These are phyloP conservation scores for Montifringilla adamsi DNA, from an alignment of 2,113 vertebrate genomes.

Conservation along the genomic window DNA sequence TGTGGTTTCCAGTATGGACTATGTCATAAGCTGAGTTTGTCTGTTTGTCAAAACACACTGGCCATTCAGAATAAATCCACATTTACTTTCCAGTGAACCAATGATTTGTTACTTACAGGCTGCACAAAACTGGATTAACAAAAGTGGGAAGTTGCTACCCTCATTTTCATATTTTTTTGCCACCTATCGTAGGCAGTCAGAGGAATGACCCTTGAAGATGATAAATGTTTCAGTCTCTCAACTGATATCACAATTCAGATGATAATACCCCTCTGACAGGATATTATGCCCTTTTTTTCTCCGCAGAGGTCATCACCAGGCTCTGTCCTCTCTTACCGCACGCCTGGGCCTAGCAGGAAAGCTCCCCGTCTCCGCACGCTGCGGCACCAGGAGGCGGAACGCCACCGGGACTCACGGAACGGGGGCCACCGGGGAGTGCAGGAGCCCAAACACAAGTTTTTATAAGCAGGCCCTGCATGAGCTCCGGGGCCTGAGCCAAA, in stretches of 20 bases:
- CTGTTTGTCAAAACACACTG: background rate
- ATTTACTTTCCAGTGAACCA: background rate
- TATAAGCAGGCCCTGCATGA: accelerated
- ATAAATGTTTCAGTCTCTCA: background rate
- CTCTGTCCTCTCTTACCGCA: background rate
- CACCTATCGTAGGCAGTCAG: accelerated
- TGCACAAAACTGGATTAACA: background rate
- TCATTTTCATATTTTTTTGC: background rate
- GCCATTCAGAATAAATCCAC: background rate
- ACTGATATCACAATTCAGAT: background rate
- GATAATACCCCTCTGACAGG: accelerated
- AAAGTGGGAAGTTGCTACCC: background rate
- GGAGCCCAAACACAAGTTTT: too few relatives aligned
- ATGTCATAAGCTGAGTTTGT: background rate
- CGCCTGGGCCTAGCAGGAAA: background rate
- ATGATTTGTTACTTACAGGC: background rate
- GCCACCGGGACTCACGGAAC: accelerated
- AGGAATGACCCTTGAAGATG: background rate
- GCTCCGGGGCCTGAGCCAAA: accelerated
- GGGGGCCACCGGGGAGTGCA: accelerated
- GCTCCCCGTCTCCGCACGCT: accelerated
- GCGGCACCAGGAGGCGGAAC: background rate
- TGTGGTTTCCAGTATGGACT: background rate
- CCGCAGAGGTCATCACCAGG: too few relatives aligned
- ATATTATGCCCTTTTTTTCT: background rate